Evolutionary conservation across 2,888 invertebrate species (phyloP), one percentile per base, ranked within the genome.

Genomic region (Cerceris ruficornis): DNA sequence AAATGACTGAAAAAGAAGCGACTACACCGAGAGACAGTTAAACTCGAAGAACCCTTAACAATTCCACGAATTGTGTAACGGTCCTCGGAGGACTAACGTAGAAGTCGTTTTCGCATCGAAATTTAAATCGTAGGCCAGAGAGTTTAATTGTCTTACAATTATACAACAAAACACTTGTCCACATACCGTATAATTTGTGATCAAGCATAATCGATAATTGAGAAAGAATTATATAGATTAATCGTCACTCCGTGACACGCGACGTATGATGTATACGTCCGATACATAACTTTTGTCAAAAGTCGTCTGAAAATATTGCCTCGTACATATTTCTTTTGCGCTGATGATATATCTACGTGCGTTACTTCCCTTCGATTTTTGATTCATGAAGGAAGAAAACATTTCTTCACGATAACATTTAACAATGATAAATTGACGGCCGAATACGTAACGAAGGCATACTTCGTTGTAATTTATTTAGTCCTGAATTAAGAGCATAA

Each of bases 111-210:
- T 67, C 42, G 60, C 42, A 60, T n/a, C 54, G 65, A 14, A 54
- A 68, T 69, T 52, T 76, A 72, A 79, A 77, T 73, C 58, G 15
- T 6, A 9, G 8, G 43, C 41, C 43, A 9, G 17, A 52, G 55
- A 65, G 67, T 70, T 58, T 61, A 64, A 61, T 69, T 79, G 69
- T 28, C 79, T 69, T 59, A 62, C 71, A 39, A 82, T 82, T 61
- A 75, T 59, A 60, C 28, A 46, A 43, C 57, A 1, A 62, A 75
- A 76, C 84, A 84, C 82, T 74, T 84, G 84, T 82, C 71, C 77
- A 79, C 68, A 80, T 80, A 76, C 58, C 43, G 17, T 57, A 58
- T 69, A 65, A 67, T 68, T 67, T 76, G 67, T 54, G 60, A 42
- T n/a, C 7, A 39, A 42, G 28, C 43, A 59, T 50, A 57, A 43